Percentiles rank a stretch among this genome's conserved stretches.
These are phyloP conservation scores for Stegana nigrithorax DNA, from an alignment of 2,888 invertebrate genomes.

Conservation along the genomic window DNA sequence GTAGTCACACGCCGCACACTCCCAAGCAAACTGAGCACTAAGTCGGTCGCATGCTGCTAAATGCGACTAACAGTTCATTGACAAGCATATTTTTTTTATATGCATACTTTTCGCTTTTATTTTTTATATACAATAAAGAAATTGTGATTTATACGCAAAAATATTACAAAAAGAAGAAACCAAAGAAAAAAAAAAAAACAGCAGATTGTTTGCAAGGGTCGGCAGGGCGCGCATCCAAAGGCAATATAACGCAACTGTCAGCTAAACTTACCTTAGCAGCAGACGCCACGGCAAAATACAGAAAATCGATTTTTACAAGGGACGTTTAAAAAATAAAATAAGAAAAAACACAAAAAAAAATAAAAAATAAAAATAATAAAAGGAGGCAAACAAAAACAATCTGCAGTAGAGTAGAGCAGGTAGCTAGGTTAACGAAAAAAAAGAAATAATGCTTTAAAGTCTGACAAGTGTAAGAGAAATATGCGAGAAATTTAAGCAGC, in stretches of 20 bases:
- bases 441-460: background rate
- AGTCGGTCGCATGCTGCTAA: no score
- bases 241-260: conserved; percentile 28
- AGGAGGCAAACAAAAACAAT: background rate
- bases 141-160: conserved; percentile 45
- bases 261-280: conserved; percentile 30
- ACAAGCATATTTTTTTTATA: background rate
- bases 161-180: conserved; percentile 26
- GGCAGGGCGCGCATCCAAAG: conserved; percentile 28
- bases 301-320: conserved; percentile 7
- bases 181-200: conserved; percentile 30
- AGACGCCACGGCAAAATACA: background rate
- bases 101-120: no score
- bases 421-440: no score
- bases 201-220: conserved; percentile 13
- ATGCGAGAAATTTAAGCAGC: no score
- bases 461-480: no score
- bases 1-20: background rate
- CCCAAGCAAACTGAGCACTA: background rate
- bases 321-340: background rate
- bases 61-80: no score
- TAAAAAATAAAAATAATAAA: background rate
- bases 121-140: background rate
- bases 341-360: background rate
- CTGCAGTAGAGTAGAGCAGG: background rate